Evolutionary conservation across 2,113 vertebrate species (phyloP), one percentile per base, ranked within the genome.

Genomic region (Erythrocebus patas): DNA sequence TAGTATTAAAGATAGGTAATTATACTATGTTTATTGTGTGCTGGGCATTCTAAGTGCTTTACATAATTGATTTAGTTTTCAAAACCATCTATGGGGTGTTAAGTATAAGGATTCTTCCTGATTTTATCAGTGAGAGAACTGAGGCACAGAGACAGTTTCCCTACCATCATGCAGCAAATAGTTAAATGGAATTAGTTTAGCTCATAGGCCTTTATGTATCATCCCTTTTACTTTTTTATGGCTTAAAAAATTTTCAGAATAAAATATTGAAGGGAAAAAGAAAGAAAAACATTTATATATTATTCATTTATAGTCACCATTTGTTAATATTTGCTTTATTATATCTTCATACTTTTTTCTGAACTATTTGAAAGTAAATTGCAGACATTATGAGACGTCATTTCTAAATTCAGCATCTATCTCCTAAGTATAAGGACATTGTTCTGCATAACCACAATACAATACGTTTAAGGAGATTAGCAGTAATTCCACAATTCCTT

Each of bases 311-410:
- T 85, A 93, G 66, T 93, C 25, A 79, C 52, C 23, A 85, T 0
- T 75, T 92, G 50, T 75, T 93, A 68, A 30, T 64, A 81, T 90
- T 96, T 57, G 43, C 70, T 40, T 73, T 73, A 13, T 73, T 40
- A 25, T 40, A 40, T 73, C 70, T 40, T 72, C n/a, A 73, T 73
- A 73, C 70, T 75, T 75, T 23, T 50, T 95, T 45, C 52, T 38
- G 27, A 96, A 86, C 64, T 86, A 35, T 80, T 81, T 91, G 91
- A 79, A 91, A 93, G 80, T 85, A 90, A 78, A 78, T 93, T 90
- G 13, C 27, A 76, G 35, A 75, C 25, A 59, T 92, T 82, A 22
- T 89, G 48, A 55, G 11, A 81, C 18, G 14, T 87, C 11, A 78
- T 35, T 82, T 23, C 10, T 97, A 30, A 94, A 50, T 88, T 93